A percentile compares a stretch with the other conserved stretches of the same genome.
phyloP scores from a whole-genome alignment of 2,797 vertebrate species.

The Pygocentrus nattereri region DNA sequence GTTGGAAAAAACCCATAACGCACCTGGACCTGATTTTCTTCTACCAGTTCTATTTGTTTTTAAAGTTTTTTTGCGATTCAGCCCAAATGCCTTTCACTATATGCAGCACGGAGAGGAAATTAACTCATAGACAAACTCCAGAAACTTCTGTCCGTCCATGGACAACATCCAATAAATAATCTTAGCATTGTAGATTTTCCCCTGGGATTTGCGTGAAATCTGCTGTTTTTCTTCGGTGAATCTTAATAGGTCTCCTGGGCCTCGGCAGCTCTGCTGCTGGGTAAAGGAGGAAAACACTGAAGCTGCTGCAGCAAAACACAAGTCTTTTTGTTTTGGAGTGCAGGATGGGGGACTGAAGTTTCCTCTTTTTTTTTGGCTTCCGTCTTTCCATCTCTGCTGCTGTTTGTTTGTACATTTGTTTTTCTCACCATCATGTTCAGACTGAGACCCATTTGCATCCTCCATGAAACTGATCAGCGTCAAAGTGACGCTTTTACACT shows the following conservation, averaged over 20 bases:
- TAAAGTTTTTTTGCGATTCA: not conserved
- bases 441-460: conserved; percentile 32
- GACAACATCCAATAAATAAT: conserved; percentile 75
- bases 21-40: not conserved
- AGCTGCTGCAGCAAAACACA: conserved; percentile 37
- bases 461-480: conserved; percentile 12
- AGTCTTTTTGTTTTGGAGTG: conserved; percentile 27
- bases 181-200: conserved; percentile 76
- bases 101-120: conserved; percentile 17
- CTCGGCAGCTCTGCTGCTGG: conserved; percentile 72
- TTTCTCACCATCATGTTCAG: not conserved
- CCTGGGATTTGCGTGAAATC: conserved; percentile 80
- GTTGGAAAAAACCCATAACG: no score
- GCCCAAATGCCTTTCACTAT: not conserved
- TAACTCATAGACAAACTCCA: conserved; percentile 60
- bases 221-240: conserved; percentile 83
- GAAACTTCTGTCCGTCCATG: conserved; percentile 54
- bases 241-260: conserved; percentile 84
- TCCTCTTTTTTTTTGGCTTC: conserved; percentile 35
- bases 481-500: conserved; percentile 35
- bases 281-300: conserved; percentile 76
- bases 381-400: conserved; percentile 19
- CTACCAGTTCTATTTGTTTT: not conserved
- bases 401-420: conserved; percentile 35
- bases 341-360: conserved; percentile 21